Conservation (phyloP, 2,113 vertebrate genomes). For the Ceyx margarethae region DNA sequence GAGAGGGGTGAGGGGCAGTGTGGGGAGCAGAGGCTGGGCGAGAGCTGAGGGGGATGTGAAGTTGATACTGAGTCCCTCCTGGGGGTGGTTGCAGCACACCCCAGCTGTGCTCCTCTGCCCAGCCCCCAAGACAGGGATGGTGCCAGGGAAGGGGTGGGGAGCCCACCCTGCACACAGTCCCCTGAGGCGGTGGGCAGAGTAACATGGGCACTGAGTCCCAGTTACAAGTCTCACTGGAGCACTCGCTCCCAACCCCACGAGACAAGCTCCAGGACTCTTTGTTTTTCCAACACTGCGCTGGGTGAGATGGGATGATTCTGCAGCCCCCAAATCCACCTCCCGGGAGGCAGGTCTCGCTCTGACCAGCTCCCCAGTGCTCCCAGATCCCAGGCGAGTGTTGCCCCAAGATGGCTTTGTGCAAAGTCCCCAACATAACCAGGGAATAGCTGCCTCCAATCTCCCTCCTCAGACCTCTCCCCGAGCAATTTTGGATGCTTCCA, state of each 20-base stretch:
- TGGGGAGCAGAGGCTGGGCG: not conserved
- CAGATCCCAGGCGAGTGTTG: not conserved
- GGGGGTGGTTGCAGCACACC: accelerated
- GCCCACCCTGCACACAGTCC: not conserved
- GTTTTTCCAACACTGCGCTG: not conserved
- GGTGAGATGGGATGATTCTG: not conserved
- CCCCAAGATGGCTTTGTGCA: not conserved
- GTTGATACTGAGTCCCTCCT: accelerated
- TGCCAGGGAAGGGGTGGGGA: not conserved
- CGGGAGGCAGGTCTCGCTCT: not conserved
- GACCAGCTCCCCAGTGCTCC: not conserved
- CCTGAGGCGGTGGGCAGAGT: not conserved
- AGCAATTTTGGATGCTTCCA: not conserved
- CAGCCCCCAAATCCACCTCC: not conserved
- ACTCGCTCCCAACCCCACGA: not conserved
- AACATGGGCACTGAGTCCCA: not conserved
- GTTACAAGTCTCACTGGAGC: not conserved
- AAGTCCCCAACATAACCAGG: not conserved
- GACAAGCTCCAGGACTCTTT: not conserved
- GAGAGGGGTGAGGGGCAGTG: accelerated
- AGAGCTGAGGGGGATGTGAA: not conserved
- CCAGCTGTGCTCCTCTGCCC: not conserved
- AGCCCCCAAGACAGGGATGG: not conserved
- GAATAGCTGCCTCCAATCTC: not conserved
- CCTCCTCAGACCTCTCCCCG: not conserved